Evolutionary conservation across 1,140 invertebrate genomes (phyloP).

Genomic region (Hesperophylax magnus): DNA sequence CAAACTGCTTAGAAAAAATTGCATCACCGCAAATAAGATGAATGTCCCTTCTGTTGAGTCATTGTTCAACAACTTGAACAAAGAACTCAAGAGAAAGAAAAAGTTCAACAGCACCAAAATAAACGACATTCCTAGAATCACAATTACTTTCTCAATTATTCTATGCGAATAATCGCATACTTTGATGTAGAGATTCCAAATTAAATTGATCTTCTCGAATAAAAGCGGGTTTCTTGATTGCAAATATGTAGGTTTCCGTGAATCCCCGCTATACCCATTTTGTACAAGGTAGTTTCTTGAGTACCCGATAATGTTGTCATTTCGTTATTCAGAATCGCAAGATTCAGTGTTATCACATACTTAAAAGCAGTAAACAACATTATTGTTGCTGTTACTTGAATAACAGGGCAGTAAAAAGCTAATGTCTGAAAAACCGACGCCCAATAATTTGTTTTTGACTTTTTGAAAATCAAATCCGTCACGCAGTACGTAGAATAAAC

Average conservation of each 20-base stretch:
- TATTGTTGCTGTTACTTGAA: no score
- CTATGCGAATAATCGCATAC: background rate
- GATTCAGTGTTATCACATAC: no score
- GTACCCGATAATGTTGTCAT: background rate
- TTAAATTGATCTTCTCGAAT: background rate
- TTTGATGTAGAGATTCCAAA: constrained; percentile 8
- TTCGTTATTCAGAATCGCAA: no score
- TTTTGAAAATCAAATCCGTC: background rate
- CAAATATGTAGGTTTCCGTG: no score
- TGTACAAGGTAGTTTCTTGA: background rate
- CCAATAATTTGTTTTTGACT: background rate
- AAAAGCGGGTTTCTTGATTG: no score
- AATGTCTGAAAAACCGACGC: no score
- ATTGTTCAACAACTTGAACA: background rate
- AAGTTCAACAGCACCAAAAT: background rate
- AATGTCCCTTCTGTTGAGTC: no score
- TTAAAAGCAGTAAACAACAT: no score
- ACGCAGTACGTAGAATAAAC: background rate
- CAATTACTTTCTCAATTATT: background rate
- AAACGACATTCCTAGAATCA: constrained; percentile 5
- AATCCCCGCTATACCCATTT: background rate
- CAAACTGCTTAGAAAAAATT: background rate
- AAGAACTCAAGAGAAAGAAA: background rate
- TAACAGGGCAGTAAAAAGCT: no score
- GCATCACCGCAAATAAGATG: no score